These are phyloP conservation scores for Orius insidiosus DNA, from an alignment of 1,140 invertebrate species.

Conservation along the genomic window DNA sequence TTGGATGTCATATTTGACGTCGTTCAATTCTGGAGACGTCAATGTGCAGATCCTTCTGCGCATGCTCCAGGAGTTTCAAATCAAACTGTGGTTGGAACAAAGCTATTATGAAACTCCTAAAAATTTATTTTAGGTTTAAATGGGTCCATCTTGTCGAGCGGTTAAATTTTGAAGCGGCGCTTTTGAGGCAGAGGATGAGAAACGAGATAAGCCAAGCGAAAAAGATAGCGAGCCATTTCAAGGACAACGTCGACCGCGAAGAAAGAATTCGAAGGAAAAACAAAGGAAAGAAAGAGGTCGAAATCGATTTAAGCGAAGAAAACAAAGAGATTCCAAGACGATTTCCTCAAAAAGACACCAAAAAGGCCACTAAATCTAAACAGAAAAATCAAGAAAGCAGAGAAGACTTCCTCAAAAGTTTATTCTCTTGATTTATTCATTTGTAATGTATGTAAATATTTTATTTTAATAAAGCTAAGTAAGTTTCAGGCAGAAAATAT, in stretches of 20 bases:
- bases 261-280: constrained; percentile 15
- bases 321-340: too few species aligned
- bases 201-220: constrained; percentile 83
- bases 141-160: constrained; percentile 89
- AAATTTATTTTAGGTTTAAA: constrained; percentile 51
- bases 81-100: neutral
- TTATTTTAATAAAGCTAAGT: too few species aligned
- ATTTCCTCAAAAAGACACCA: too few species aligned
- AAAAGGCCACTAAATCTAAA: too few species aligned
- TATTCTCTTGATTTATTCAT: too few species aligned
- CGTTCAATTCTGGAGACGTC: neutral
- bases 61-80: neutral
- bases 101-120: constrained; percentile 8
- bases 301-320: too few species aligned
- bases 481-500: too few species aligned
- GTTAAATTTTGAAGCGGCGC: constrained; percentile 77
- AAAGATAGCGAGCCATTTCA: constrained; percentile 44
- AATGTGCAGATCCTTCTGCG: neutral
- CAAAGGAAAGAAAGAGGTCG: too few species aligned
- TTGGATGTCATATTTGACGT: too few species aligned
- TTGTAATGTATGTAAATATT: too few species aligned
- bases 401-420: too few species aligned
- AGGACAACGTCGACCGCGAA: constrained; percentile 19
- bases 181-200: constrained; percentile 65
- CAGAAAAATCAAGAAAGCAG: too few species aligned